phyloP scores from a whole-genome alignment of 1,140 invertebrate species.

The Achroia grisella region DNA sequence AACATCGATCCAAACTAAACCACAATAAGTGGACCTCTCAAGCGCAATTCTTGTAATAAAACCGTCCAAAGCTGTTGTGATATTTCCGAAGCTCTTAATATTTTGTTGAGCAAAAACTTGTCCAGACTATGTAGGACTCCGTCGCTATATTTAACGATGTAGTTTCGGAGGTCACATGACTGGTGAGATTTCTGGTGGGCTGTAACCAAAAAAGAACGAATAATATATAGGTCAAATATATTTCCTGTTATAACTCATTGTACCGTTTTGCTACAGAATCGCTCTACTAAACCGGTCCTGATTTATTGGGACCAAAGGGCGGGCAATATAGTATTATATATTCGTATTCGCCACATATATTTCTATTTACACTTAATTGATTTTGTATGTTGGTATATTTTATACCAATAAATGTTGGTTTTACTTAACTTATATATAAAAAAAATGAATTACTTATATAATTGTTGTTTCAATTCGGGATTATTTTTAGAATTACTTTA shows the following conservation, averaged over 20 bases:
- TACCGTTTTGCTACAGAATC: constrained; percentile 43
- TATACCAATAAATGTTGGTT: too few relatives aligned
- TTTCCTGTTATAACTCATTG: constrained; percentile 63
- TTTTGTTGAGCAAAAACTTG: constrained; percentile 15
- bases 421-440: too few relatives aligned
- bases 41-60: constrained; percentile 1
- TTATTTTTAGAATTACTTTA: too few relatives aligned
- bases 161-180: neutral
- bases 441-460: too few relatives aligned
- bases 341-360: neutral
- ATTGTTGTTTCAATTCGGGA: too few relatives aligned
- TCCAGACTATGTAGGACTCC: constrained; percentile 28
- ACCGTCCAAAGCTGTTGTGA: neutral
- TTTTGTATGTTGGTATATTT: neutral
- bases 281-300: constrained; percentile 42
- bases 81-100: constrained; percentile 14
- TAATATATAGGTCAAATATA: constrained; percentile 61
- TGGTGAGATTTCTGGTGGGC: constrained; percentile 5
- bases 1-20: constrained; percentile 15
- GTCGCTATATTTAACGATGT: neutral
- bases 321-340: neutral
- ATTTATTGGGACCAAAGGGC: constrained; percentile 29
- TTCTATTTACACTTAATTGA: neutral
- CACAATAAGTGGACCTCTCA: constrained; percentile 9
- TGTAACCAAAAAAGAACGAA: constrained; percentile 21